Conservation (phyloP, 2,888 invertebrate species). For the Harmothoe impar region DNA sequence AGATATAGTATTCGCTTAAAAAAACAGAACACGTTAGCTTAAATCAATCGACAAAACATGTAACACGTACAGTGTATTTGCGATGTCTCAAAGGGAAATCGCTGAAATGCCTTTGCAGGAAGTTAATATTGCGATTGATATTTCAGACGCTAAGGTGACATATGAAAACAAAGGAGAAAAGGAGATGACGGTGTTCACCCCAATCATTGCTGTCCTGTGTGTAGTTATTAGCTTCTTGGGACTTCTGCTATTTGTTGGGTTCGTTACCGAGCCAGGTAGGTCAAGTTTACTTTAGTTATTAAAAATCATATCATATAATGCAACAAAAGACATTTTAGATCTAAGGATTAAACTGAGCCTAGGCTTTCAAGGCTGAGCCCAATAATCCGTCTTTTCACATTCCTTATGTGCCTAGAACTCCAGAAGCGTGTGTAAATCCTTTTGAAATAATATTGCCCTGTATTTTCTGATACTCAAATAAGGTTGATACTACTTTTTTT, state of each 20-base stretch:
- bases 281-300: neutral
- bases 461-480: no score
- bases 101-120: neutral
- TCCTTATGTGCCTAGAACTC: no score
- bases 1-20: conserved; percentile 3
- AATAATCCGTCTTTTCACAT: no score
- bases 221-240: conserved; percentile 70
- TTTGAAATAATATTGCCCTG: no score
- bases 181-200: conserved; percentile 70
- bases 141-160: conserved; percentile 61
- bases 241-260: conserved; percentile 70
- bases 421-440: no score
- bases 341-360: no score
- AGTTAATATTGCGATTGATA: neutral
- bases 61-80: neutral
- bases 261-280: conserved; percentile 71
- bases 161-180: conserved; percentile 68
- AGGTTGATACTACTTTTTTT: no score
- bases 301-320: no score
- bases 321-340: no score
- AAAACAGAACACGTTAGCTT: neutral
- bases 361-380: no score
- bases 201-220: conserved; percentile 70
- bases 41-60: neutral
- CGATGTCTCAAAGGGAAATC: neutral